These are phyloP conservation scores for Anthonomus grandis DNA, from an alignment of 1,140 invertebrate genomes.

Conservation along the genomic window DNA sequence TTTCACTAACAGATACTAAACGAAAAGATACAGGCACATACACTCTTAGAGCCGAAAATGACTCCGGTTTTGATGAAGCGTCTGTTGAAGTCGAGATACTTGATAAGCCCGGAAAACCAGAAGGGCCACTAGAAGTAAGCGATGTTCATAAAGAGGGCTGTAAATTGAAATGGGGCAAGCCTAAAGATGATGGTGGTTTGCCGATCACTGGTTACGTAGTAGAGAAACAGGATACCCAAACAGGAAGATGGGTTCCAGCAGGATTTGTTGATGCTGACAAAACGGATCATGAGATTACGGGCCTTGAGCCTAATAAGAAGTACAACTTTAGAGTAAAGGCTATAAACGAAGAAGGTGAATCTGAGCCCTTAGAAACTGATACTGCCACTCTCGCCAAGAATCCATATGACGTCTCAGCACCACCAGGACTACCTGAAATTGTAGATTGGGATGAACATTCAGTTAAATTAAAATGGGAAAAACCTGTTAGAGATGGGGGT, in stretches of 20 bases:
- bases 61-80: slow-evolving; percentile 89
- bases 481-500: slow-evolving; percentile 91
- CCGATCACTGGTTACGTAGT: slow-evolving; percentile 86
- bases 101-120: slow-evolving; percentile 91
- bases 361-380: slow-evolving; percentile 87
- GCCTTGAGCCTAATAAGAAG: slow-evolving; percentile 86
- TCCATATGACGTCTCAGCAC: slow-evolving; percentile 86
- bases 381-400: slow-evolving; percentile 89
- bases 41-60: slow-evolving; percentile 86
- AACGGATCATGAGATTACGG: slow-evolving; percentile 80
- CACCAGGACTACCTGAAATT: slow-evolving; percentile 90
- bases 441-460: slow-evolving; percentile 90
- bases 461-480: slow-evolving; percentile 94
- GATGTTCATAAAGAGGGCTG: slow-evolving; percentile 94
- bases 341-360: slow-evolving; percentile 93
- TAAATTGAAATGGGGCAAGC: slow-evolving; percentile 93
- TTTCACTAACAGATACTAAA: slow-evolving; percentile 75
- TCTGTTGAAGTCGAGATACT: slow-evolving; percentile 91
- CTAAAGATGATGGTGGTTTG: slow-evolving; percentile 91
- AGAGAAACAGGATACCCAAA: slow-evolving; percentile 88
- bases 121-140: slow-evolving; percentile 88
- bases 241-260: slow-evolving; percentile 84
- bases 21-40: slow-evolving; percentile 88
- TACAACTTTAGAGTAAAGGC: slow-evolving; percentile 95
- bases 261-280: slow-evolving; percentile 84